Percentiles rank a stretch among this genome's conserved stretches.
Evolutionary conservation across 2,888 invertebrate genomes (phyloP).

Genomic region (Masnerella sp.): DNA sequence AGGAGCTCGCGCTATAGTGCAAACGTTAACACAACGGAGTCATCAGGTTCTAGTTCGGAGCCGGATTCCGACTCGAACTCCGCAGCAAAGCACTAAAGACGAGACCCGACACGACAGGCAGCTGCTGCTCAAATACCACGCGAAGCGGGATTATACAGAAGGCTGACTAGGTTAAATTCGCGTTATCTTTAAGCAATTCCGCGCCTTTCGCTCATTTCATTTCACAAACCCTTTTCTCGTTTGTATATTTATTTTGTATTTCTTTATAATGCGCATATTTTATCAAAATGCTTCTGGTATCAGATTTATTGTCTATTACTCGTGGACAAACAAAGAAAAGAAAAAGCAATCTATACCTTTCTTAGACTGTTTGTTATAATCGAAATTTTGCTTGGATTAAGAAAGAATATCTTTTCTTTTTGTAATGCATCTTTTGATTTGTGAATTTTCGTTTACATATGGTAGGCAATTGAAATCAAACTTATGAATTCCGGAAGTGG

Average conservation of each 20-base stretch:
- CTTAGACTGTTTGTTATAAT: too few relatives aligned
- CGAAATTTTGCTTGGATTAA: neutral
- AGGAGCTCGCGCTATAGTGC: slow-evolving; percentile 75
- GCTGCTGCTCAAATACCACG: slow-evolving; percentile 76
- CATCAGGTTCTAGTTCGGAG: slow-evolving; percentile 75
- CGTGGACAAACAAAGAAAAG: too few relatives aligned
- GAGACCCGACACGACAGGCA: slow-evolving; percentile 72
- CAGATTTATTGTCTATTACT: too few relatives aligned
- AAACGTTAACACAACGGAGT: slow-evolving; percentile 74
- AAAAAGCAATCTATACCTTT: too few relatives aligned
- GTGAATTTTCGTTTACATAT: slow-evolving; percentile 22
- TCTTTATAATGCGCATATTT: too few relatives aligned
- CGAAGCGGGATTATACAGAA: slow-evolving; percentile 76
- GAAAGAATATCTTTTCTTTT: slow-evolving; percentile 5
- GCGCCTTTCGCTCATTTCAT: slow-evolving; percentile 64
- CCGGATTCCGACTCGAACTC: slow-evolving; percentile 74
- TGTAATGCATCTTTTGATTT: slow-evolving; percentile 8
- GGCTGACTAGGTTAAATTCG: slow-evolving; percentile 76
- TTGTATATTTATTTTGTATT: slow-evolving; percentile 40
- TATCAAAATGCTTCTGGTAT: too few relatives aligned
- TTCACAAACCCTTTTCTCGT: slow-evolving; percentile 57
- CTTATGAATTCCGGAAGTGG: slow-evolving; percentile 25
- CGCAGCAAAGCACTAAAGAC: slow-evolving; percentile 70
- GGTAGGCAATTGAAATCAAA: slow-evolving; percentile 27
- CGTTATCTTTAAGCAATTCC: slow-evolving; percentile 64